Conservation (phyloP, 2,113 vertebrate species). For the Bujurquina vittata region DNA sequence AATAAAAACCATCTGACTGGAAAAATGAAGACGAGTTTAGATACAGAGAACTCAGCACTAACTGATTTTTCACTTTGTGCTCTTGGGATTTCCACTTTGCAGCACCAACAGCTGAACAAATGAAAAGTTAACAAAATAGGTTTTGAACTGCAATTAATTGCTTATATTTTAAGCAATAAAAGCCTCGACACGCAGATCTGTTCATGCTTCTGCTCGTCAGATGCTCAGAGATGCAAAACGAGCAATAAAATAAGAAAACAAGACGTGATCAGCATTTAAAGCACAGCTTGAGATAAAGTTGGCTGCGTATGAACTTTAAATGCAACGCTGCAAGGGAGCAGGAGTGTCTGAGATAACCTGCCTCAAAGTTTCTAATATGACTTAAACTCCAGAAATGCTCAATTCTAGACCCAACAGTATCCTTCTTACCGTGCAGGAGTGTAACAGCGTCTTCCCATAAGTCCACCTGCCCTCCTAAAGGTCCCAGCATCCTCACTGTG, state of each 20-base stretch:
- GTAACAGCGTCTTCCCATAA: neutral
- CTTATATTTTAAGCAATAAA: neutral
- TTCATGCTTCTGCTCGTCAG: neutral
- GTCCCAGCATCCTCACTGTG: neutral
- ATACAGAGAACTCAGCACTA: neutral
- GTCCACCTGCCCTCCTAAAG: neutral
- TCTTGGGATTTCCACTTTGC: neutral
- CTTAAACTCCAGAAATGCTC: neutral
- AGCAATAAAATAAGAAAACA: neutral
- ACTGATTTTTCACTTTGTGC: neutral
- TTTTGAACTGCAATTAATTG: neutral
- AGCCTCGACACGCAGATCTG: neutral
- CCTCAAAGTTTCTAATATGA: neutral
- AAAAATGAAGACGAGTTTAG: constrained; percentile 3
- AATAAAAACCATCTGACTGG: constrained; percentile 1
- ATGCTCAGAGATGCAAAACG: neutral
- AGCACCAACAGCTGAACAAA: neutral
- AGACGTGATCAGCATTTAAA: neutral
- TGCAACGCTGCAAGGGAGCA: neutral
- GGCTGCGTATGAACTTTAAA: neutral
- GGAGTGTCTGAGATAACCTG: neutral
- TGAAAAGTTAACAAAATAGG: neutral
- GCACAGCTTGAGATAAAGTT: neutral
- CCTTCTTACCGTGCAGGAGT: neutral
- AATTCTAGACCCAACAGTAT: neutral